These are phyloP conservation scores for Irena cyanogastra DNA, from an alignment of 2,113 vertebrate species.

Conservation along the genomic window DNA sequence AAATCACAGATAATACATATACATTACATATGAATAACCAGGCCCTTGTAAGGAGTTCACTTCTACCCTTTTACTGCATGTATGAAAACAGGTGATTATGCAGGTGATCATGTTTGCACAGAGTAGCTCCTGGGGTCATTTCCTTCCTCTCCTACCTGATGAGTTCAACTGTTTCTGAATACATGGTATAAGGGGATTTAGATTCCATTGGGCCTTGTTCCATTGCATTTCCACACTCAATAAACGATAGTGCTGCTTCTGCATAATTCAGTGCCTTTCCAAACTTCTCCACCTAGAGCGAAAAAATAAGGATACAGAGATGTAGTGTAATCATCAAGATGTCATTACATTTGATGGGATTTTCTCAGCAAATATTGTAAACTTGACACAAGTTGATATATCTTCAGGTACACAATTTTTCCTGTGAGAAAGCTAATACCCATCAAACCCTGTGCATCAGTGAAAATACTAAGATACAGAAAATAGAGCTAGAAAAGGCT, in stretches of 20 bases:
- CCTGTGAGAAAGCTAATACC: background rate
- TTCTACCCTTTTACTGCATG: background rate
- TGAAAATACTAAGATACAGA: background rate
- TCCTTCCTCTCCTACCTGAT: slow-evolving; percentile 80
- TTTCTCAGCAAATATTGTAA: background rate
- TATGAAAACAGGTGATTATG: background rate
- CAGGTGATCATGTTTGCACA: background rate
- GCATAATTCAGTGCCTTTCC: slow-evolving; percentile 96
- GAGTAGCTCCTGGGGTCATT: background rate
- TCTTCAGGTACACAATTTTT: background rate
- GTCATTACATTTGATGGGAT: background rate
- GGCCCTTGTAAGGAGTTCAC: background rate
- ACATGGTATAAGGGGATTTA: slow-evolving; percentile 97
- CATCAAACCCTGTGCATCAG: background rate
- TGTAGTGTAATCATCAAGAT: slow-evolving; percentile 1
- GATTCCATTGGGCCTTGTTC: slow-evolving; percentile 94
- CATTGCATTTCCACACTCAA: slow-evolving; percentile 98
- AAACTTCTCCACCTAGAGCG: slow-evolving; percentile 89
- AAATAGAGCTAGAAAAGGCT: background rate
- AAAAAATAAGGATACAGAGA: slow-evolving; percentile 44
- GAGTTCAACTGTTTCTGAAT: slow-evolving; percentile 96
- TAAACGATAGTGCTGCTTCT: slow-evolving; percentile 94
- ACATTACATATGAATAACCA: background rate
- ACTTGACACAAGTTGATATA: background rate
- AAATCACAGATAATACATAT: background rate